phyloP scores from a whole-genome alignment of 2,113 vertebrate species.

The Apodemus speciosus region DNA sequence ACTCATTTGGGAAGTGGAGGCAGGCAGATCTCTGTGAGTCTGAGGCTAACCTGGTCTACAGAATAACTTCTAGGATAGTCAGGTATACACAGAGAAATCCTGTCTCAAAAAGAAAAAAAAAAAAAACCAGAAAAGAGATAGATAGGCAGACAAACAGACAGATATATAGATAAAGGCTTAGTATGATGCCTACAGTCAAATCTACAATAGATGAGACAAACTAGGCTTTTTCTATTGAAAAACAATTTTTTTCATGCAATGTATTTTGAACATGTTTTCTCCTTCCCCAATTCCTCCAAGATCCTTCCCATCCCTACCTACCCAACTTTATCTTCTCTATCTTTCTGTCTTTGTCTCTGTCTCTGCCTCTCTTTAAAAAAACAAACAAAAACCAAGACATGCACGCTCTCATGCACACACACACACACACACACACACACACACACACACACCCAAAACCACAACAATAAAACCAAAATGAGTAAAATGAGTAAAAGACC shows the following conservation, averaged over 20 bases:
- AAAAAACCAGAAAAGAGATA: no score
- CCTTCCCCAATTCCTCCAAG: not conserved
- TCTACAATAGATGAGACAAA: not conserved
- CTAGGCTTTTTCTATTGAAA: not conserved
- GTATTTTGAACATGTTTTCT: not conserved
- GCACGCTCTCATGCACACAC: no score
- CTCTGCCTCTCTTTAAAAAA: not conserved
- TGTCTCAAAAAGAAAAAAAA: not conserved
- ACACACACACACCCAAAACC: not conserved
- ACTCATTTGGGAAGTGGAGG: not conserved
- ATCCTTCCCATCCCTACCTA: not conserved
- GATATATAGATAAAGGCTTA: not conserved
- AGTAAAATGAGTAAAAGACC: not conserved
- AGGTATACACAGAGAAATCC: not conserved
- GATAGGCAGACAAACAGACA: no score
- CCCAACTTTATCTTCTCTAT: not conserved
- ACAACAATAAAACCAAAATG: not conserved
- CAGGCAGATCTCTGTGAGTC: not conserved
- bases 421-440: accelerated
- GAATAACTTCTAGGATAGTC: not conserved
- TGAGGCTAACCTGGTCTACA: not conserved
- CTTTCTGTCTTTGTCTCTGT: not conserved
- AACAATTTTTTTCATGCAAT: not conserved
- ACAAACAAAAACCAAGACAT: not conserved
- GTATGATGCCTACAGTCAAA: not conserved